Evolutionary conservation across 2,888 invertebrate genomes (phyloP), one percentile per base, ranked within the genome.

Genomic region (Galerucella calmariensis): DNA sequence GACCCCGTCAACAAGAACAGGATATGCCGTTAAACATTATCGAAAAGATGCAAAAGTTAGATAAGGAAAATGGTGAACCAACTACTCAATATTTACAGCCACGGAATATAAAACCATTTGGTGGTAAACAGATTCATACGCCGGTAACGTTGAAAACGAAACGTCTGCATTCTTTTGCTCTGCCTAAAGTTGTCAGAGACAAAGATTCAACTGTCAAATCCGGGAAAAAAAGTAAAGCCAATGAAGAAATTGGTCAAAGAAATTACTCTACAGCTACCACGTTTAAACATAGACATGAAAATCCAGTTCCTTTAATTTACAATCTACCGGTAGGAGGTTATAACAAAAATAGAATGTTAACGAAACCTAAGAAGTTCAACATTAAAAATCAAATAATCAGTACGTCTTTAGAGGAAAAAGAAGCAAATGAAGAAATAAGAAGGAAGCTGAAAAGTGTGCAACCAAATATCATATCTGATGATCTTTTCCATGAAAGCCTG

Each of bases 61-160:
- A 61, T 6, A 58, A 14, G 5, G 35, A n/a, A 14, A 27, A 35
- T 8, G 63, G 58, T 48, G 65, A 51, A 51, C n/a, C 51, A 0
- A 6, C 66, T 14, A 66, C 46, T 27, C 35, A 66, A 41, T 24
- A 71, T 27, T 46, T 71, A 10, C 71, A 71, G 24, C 71, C 71
- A n/a, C 53, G 58, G 41, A 65, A 71, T 46, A 24, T 71, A 46
- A 71, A 35, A 24, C 71, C 71, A 12, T 71, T 71, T 20, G 71
- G 71, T 27, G 35, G 59, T 5, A 71, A 51, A 14, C 51, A 51
- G 8, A 51, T 51, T n/a, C 14, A n/a, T 51, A 51, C n/a, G 6
- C 51, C 51, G 6, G 14, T 51, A n/a, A 14, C n/a, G 8, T n/a
- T 27, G 1, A 59, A 59, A 24, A 59, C 58, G 5, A 59, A 59